Evolutionary conservation across 2,797 vertebrate genomes (phyloP).

Genomic region (Enteromius viviparus): DNA sequence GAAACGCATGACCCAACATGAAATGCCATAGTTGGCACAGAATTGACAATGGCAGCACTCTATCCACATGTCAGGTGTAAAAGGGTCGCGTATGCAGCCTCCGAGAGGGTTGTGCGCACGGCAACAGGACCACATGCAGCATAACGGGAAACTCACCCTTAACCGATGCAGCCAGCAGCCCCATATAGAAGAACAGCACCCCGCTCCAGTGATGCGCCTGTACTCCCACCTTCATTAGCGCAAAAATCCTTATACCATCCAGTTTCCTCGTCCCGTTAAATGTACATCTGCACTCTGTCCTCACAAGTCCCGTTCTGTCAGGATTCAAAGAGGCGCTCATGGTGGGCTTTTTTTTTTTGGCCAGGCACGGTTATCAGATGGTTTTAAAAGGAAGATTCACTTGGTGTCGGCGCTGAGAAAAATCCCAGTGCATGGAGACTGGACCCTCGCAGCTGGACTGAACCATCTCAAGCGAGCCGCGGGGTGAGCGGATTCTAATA

Average conservation of each 20-base stretch:
- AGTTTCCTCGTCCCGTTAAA: conserved; percentile 72
- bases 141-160: conserved; percentile 85
- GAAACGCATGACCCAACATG: conserved; percentile 29
- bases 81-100: not conserved
- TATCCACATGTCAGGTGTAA: conserved; percentile 29
- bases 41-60: conserved; percentile 24
- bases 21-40: conserved; percentile 12
- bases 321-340: conserved; percentile 76
- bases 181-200: conserved; percentile 83
- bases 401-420: conserved; percentile 85
- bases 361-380: conserved; percentile 77
- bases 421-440: conserved; percentile 94
- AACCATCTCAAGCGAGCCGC: conserved; percentile 91
- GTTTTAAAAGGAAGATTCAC: conserved; percentile 79
- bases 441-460: conserved; percentile 97
- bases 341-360: conserved; percentile 66
- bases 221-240: conserved; percentile 84
- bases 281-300: conserved; percentile 84
- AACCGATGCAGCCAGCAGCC: conserved; percentile 85
- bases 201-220: conserved; percentile 87
- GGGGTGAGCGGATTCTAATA: conserved; percentile 75
- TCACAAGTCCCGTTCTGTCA: conserved; percentile 74
- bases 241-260: conserved; percentile 84
- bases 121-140: conserved; percentile 49
- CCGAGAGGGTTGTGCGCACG: conserved; percentile 18